A percentile compares a stretch with the other conserved stretches of the same genome.
Conservation (phyloP, 2,797 vertebrate species). For the Epinephelus malabaricus region DNA sequence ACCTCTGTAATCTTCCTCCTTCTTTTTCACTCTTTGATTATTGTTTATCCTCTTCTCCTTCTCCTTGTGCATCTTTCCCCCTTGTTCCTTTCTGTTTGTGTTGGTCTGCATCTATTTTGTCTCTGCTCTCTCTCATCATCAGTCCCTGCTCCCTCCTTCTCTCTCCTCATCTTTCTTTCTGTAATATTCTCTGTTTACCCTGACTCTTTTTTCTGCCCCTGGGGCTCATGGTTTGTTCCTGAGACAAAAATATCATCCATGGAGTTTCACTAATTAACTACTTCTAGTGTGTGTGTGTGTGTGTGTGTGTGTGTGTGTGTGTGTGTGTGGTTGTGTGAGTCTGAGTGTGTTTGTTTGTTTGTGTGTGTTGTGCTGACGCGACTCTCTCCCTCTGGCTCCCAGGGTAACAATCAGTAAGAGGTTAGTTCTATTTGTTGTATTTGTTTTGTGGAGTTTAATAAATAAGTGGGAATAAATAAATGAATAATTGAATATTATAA, state of each 20-base stretch:
- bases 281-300: conserved; percentile 36
- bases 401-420: conserved; percentile 67
- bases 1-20: conserved; percentile 8
- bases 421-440: conserved; percentile 74
- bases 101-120: conserved; percentile 36
- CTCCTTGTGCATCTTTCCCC: background rate
- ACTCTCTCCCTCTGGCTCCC: conserved; percentile 51
- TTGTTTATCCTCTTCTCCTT: conserved; percentile 3
- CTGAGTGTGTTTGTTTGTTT: background rate
- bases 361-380: conserved; percentile 34
- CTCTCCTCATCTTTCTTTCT: conserved; percentile 45
- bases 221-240: conserved; percentile 68
- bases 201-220: conserved; percentile 56
- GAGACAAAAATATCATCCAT: conserved; percentile 77
- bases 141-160: conserved; percentile 33
- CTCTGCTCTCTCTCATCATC: conserved; percentile 33
- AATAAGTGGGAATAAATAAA: conserved; percentile 70
- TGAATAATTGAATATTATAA: conserved; percentile 74
- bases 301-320: conserved; percentile 35
- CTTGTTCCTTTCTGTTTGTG: conserved; percentile 27
- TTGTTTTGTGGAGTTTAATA: conserved; percentile 71
- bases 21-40: conserved; percentile 9
- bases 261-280: conserved; percentile 73
- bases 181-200: conserved; percentile 50
- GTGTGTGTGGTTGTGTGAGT: background rate